Evolutionary conservation across 2,888 invertebrate species (phyloP).

Genomic region (Idaea straminata): DNA sequence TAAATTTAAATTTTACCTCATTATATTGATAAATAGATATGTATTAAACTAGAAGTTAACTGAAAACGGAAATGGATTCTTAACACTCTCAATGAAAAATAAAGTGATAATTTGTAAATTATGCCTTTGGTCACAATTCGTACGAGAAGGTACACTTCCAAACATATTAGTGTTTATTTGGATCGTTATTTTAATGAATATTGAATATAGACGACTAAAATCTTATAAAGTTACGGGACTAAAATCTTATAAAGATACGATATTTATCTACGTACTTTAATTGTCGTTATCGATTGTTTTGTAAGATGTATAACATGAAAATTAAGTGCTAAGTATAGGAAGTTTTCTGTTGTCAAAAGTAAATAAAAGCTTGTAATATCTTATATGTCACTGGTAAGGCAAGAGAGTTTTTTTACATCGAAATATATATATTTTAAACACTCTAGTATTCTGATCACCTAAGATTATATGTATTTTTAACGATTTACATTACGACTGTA

Average conservation of each 20-base stretch:
- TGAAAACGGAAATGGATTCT: conserved; percentile 14
- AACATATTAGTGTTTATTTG: conserved; percentile 29
- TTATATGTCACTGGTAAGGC: too few species aligned
- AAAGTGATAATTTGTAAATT: conserved; percentile 76
- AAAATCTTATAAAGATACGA: too few species aligned
- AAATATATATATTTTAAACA: too few species aligned
- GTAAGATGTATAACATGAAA: too few species aligned
- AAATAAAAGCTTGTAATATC: too few species aligned
- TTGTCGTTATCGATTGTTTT: too few species aligned
- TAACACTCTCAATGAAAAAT: conserved; percentile 39
- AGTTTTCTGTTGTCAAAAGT: too few species aligned
- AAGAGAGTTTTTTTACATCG: too few species aligned
- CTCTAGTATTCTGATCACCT: background rate
- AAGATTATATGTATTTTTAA: background rate
- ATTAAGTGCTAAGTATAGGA: too few species aligned
- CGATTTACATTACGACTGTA: conserved; percentile 39
- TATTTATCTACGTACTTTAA: too few species aligned
- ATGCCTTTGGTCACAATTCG: conserved; percentile 56
- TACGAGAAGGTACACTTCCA: conserved; percentile 42
- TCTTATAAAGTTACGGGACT: too few species aligned
- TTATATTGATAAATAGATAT: background rate
- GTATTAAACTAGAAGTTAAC: background rate
- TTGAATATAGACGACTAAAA: background rate
- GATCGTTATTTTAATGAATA: conserved; percentile 20
- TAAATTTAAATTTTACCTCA: background rate